Evolutionary conservation across 2,113 vertebrate species (phyloP), one percentile per base, ranked within the genome.

Genomic region (Macroglossus sobrinus): DNA sequence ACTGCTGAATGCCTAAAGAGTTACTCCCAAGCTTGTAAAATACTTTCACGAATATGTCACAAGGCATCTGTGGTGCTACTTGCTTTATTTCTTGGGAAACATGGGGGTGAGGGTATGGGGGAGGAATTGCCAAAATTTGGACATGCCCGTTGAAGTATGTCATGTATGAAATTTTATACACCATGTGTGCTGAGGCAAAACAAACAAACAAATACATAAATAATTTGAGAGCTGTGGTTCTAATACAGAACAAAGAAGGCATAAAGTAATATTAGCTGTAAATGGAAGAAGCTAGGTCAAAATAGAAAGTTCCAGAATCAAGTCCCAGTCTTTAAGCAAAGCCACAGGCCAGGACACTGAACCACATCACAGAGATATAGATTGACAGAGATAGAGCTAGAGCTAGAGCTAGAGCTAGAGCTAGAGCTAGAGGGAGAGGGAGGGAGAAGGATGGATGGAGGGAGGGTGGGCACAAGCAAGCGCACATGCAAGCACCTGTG

Each of bases 71-170:
- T n/a, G 43, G 68, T 61, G 35, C 33, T 88, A 75, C 55, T 66
- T 61, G 45, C 59, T 96, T 93, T 93, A 95, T 90, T 97, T 95
- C 68, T 78, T 80, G 79, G 78, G 80, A 87, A 93, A 92, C 64
- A 38, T 84, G 80, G 75, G 33, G 55, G 61, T 66, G 57, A 57
- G 68, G 30, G 10, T 14, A 26, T 35, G 7, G 68, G 64, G 8
- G 40, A 86, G 71, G 75, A 87, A 88, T 18, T 92, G 76, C 75
- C 91, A 98, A 90, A 95, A 95, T 88, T 66, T 84, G 84, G 75
- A 93, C 93, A 94, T 69, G 88, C 66, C 69, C 66, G 18, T 0
- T 86, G 84, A 96, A 93, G 74, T 72, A 30, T 63, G 87, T 50
- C 69, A 96, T 84, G 72, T 28, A 4, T 92, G 80, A 93, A 96